Evolutionary conservation across 2,797 vertebrate genomes (phyloP), one percentile per base, ranked within the genome.

Genomic region (Gephyroberyx darwinii): DNA sequence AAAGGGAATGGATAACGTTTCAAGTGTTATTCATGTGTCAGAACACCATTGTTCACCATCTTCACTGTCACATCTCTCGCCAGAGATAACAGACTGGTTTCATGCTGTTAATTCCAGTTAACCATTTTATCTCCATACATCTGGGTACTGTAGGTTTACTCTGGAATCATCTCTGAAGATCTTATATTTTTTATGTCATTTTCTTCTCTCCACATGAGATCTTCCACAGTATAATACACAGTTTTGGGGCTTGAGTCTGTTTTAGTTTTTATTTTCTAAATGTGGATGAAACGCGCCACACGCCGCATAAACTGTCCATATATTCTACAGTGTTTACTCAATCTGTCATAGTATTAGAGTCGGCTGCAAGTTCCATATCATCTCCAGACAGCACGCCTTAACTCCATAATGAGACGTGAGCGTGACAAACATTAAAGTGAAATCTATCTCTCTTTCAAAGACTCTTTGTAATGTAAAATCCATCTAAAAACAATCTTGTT

Each of bases 1-100:
- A 13, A 65, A 13, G 26, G 14, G 57, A 64, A 31, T 60, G 20
- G 31, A 64, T 19, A 9, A 41, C 4, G 65, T 45, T 66, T 63
- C 3, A 17, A 30, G 39, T 16, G 14, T 66, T 61, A 16, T 2
- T 60, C 16, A 20, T 22, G 5, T 65, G 59, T 31, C 54, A 55
- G 54, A 14, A 16, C 43, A 41, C 19, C 31, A 56, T 45, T 16
- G 39, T 51, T 61, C 7, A 7, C 12, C 10, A 67, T 61, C 58
- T 53, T 33, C 63, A 30, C n/a, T 45, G 19, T 73, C 37, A 35
- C 20, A 39, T 61, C 54, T 61, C 17, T 57, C 17, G 4, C 41
- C 35, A 64, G 35, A 69, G 20, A 48, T 31, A 12, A 48, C 0
- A n/a, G 5, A 54, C 58, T 9, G 3, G 47, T 50, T 33, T 35